Evolutionary conservation across 2,888 invertebrate genomes (phyloP).

Genomic region (Drosophila birchii): DNA sequence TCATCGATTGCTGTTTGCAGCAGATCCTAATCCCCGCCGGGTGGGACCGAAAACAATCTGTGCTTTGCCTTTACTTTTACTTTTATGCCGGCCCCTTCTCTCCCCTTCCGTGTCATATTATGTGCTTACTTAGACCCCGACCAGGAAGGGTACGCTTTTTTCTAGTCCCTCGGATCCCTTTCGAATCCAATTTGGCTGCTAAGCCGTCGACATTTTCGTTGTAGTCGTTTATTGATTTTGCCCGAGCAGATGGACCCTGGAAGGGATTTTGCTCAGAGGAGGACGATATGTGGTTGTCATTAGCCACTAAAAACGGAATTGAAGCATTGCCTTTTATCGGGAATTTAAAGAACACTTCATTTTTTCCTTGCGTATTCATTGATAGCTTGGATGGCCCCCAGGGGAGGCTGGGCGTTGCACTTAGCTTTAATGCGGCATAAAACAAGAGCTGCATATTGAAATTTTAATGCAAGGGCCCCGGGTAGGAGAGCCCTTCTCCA

Average conservation of each 20-base stretch:
- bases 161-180: conserved; percentile 41
- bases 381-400: background rate
- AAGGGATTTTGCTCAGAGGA: background rate
- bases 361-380: conserved; percentile 12
- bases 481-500: conserved; percentile 5
- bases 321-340: conserved; percentile 34
- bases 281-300: conserved; percentile 31
- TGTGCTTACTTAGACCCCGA: conserved; percentile 54
- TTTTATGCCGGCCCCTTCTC: conserved; percentile 22
- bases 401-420: conserved; percentile 19
- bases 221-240: conserved; percentile 75
- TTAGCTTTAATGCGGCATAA: conserved; percentile 43
- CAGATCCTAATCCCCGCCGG: conserved; percentile 55
- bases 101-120: conserved; percentile 65
- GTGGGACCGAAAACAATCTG: conserved; percentile 53
- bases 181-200: conserved; percentile 77
- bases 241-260: conserved; percentile 5
- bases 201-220: conserved; percentile 71
- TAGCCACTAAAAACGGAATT: conserved; percentile 14
- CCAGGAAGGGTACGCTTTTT: conserved; percentile 32
- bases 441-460: conserved; percentile 30
- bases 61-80: conserved; percentile 51
- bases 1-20: conserved; percentile 46
- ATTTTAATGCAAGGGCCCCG: conserved; percentile 35
- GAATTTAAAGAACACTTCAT: conserved; percentile 35